Evolutionary conservation across 2,888 invertebrate genomes (phyloP), one percentile per base, ranked within the genome.

Genomic region (Isotomurus palustris): DNA sequence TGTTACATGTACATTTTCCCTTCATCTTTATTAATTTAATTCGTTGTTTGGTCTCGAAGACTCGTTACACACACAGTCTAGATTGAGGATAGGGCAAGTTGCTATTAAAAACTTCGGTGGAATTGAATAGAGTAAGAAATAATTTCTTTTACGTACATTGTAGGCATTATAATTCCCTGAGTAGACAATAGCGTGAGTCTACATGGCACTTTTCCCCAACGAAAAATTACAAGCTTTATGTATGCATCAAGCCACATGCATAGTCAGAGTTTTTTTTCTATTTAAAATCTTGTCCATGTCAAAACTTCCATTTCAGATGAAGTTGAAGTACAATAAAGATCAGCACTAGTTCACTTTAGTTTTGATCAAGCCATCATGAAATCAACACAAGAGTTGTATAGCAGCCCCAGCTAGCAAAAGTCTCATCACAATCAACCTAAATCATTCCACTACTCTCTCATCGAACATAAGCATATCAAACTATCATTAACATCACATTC

Each of bases 311-410:
- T 38, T 38, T 38, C 38, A 19, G 38, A 38, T 43, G 21, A 6
- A 19, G 22, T 21, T 43, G 43, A 24, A 43, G 21, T 43, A 43
- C 43, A 43, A 47, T 47, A 47, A 47, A 47, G 28, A 47, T 27
- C 47, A 27, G 27, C 28, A 27, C 28, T 17, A 40, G 40, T 40
- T 24, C 12, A 14, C 12, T 24, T 43, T 25, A 47, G 47, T 47
- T 47, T 25, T 17, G 5, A 47, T 47, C 47, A n/a, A 47, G 28
- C 47, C 17, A 47, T 47, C 47, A 47, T 47, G 27, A 47, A 47
- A 47, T 47, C 25, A 47, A 47, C 47, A 47, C 22, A 22, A 19
- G 24, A 12, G 14, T n/a, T 4, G 4, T 43, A 19, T 21, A 21
- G 17, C 43, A 43, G 17, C 21, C n/a, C n/a, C n/a, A n/a, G n/a